Base-by-base conservation (phyloP, 2,113 vertebrate species). In the Gallinago media region DNA sequence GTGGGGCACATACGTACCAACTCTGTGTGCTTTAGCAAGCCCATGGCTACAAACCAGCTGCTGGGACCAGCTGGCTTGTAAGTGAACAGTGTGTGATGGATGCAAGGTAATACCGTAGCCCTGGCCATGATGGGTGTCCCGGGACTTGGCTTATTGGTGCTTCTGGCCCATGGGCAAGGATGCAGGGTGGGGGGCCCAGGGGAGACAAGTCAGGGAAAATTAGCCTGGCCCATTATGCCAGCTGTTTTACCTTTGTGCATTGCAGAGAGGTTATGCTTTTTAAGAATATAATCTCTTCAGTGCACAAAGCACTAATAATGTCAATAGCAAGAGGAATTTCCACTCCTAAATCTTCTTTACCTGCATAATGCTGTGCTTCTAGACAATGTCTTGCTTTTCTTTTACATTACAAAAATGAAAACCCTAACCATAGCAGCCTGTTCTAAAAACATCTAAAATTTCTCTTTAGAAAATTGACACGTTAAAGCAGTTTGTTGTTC, bases 1-100 rank as follows among this genome's bases (percentile, higher is more conserved):
- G 40, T 5, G 5, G 50, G 56, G 36, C 34, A 9, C 2, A 0
- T 3, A 3, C 0, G 1, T 17, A 11, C 42, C 4, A 2, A 31
- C 32, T 31, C 11, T 14, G 15, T 54, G 52, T 34, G 13, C 54
- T 46, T 7, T 42, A 89, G 66, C 56, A 82, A 59, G 56, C 36
- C 62, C n/a, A 22, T 1, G 1, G 23, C 34, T 79, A 19, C 3
- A 3, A 32, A 74, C 2, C 19, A 15, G 55, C 12, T 46, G 32
- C 25, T 77, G 50, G 46, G n/a, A 63, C 25, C 6, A 4, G 11
- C 38, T 2, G 1, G 15, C 36, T 68, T 61, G 4, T 58, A n/a
- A 54, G 8, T 25, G 46, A 26, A 10, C 27, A 12, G 21, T 15
- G 32, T 0, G 0, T 76, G n/a, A 11, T 62, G 68, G 21, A 6